Evolutionary conservation across 92 coral and sea anemone species (phyloP).

Genomic region (Bergia puertoricense): DNA sequence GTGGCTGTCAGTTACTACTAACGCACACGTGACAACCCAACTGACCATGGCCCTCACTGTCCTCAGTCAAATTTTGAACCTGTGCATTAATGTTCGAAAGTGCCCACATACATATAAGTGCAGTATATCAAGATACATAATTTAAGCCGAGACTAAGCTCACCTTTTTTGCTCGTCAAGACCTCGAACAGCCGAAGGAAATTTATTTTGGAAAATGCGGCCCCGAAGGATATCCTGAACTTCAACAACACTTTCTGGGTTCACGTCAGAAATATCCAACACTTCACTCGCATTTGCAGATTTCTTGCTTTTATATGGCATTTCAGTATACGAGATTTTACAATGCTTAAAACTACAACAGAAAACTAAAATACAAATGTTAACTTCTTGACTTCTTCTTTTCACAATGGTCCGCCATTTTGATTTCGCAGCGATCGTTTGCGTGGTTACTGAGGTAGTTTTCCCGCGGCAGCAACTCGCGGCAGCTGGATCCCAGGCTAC

Average conservation of each 20-base stretch:
- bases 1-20: too few relatives aligned
- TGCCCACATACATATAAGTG: background rate
- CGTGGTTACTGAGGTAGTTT: conserved; percentile 8
- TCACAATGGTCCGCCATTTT: conserved; percentile 34
- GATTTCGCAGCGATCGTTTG: background rate
- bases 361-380: background rate
- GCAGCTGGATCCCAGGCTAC: too few relatives aligned
- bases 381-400: background rate
- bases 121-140: background rate
- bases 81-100: background rate
- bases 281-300: background rate
- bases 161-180: conserved; percentile 80
- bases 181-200: conserved; percentile 66
- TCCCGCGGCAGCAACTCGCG: too few relatives aligned
- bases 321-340: background rate
- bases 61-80: background rate
- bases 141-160: background rate
- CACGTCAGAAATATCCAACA: conserved; percentile 25
- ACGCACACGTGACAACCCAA: too few relatives aligned
- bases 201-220: conserved; percentile 80
- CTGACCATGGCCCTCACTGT: background rate
- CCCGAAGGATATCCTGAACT: conserved; percentile 63
- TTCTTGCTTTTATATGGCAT: conserved; percentile 43
- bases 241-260: conserved; percentile 45
- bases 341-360: conserved; percentile 5